Percentiles rank a stretch among this genome's conserved stretches.
phyloP scores from a whole-genome alignment of 1,140 invertebrate species.

The Orchestia grillus region DNA sequence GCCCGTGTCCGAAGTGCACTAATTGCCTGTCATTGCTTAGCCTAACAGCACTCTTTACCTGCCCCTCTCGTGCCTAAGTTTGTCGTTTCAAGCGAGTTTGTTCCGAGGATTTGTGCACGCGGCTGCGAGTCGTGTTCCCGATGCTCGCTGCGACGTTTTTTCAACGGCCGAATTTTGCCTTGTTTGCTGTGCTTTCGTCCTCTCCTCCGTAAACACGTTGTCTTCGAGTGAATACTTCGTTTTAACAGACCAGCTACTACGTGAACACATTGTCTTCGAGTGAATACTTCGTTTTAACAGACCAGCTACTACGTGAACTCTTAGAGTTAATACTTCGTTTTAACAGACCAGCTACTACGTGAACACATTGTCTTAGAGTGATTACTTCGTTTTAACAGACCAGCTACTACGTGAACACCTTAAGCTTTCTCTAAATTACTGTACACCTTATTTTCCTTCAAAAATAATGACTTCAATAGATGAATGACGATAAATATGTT shows the following conservation, averaged over 20 bases:
- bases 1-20: slow-evolving; percentile 40
- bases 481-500: too few relatives aligned
- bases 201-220: background rate
- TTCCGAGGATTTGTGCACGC: background rate
- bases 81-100: slow-evolving; percentile 39
- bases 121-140: background rate
- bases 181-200: background rate
- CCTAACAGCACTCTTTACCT: slow-evolving; percentile 48
- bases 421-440: background rate
- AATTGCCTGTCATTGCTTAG: slow-evolving; percentile 44
- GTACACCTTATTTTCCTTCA: background rate
- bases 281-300: too few relatives aligned
- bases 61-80: slow-evolving; percentile 7
- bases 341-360: background rate
- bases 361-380: background rate
- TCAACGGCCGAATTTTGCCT: background rate
- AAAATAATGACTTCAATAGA: too few relatives aligned
- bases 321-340: background rate
- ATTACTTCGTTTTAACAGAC: too few relatives aligned
- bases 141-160: background rate
- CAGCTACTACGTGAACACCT: background rate
- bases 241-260: background rate
- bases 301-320: too few relatives aligned
- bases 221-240: background rate
- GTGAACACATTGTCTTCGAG: background rate